A percentile compares a stretch with the other conserved stretches of the same genome.
Evolutionary conservation across 2,888 invertebrate genomes (phyloP).

Genomic region (Bimastos eiseni): DNA sequence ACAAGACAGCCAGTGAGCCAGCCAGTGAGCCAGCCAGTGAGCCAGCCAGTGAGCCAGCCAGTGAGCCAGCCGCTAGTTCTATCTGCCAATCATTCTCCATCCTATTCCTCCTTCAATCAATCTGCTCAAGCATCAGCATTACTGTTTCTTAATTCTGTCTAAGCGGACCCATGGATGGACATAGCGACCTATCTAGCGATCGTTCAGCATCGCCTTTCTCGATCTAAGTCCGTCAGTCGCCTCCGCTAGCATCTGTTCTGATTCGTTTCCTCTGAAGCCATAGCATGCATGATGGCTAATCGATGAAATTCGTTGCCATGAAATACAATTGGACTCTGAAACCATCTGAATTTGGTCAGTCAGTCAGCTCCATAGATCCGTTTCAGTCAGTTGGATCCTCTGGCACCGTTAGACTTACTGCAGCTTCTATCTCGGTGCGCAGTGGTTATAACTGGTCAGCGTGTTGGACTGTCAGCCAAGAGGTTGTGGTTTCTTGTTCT

Average conservation of each 20-base stretch:
- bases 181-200: background rate
- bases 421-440: background rate
- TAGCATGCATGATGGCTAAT: background rate
- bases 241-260: background rate
- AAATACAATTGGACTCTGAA: constrained; percentile 6
- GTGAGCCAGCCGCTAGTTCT: background rate
- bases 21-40: background rate
- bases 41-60: background rate
- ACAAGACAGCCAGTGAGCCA: background rate
- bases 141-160: background rate
- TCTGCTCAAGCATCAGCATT: background rate
- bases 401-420: background rate
- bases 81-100: too few relatives aligned
- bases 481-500: too few relatives aligned
- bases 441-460: too few relatives aligned
- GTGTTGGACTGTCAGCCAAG: too few relatives aligned
- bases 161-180: background rate
- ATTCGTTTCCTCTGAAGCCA: background rate
- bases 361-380: constrained; percentile 8
- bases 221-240: background rate
- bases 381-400: background rate
- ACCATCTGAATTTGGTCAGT: background rate
- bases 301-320: background rate
- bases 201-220: background rate
- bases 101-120: background rate